Evolutionary conservation across 2,797 vertebrate genomes (phyloP).

Genomic region (Platalea minor): DNA sequence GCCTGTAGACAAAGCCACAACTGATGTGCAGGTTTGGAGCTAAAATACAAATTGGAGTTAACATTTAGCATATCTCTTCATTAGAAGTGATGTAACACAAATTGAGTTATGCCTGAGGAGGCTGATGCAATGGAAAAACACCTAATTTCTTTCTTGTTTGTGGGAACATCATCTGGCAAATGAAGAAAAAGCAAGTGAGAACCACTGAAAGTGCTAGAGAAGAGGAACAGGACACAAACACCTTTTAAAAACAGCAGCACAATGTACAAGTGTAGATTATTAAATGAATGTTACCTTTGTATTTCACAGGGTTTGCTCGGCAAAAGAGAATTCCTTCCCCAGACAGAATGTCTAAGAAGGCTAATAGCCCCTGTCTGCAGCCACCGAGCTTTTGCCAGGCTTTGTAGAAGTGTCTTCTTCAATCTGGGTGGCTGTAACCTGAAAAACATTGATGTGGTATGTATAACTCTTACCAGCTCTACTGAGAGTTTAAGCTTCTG

Average conservation of each 20-base stretch:
- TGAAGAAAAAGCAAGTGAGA: not conserved
- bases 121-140: not conserved
- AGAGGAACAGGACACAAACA: not conserved
- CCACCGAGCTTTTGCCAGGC: not conserved
- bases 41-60: not conserved
- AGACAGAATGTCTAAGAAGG: not conserved
- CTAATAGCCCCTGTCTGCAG: conserved; percentile 20
- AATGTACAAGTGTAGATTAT: not conserved
- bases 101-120: not conserved
- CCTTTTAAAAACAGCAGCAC: not conserved
- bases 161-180: not conserved
- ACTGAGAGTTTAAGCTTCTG: not conserved
- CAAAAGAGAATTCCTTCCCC: conserved; percentile 41
- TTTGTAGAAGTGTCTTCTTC: conserved; percentile 32
- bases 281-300: not conserved
- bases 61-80: not conserved
- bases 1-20: not conserved
- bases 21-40: not conserved
- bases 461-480: not conserved
- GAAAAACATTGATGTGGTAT: conserved; percentile 19
- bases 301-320: conserved; percentile 3
- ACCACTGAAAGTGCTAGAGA: not conserved
- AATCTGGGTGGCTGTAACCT: not conserved
- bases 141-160: not conserved
- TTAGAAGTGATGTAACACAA: not conserved